phyloP scores from a whole-genome alignment of 2,888 invertebrate species.

The Nomada goodeniana region DNA sequence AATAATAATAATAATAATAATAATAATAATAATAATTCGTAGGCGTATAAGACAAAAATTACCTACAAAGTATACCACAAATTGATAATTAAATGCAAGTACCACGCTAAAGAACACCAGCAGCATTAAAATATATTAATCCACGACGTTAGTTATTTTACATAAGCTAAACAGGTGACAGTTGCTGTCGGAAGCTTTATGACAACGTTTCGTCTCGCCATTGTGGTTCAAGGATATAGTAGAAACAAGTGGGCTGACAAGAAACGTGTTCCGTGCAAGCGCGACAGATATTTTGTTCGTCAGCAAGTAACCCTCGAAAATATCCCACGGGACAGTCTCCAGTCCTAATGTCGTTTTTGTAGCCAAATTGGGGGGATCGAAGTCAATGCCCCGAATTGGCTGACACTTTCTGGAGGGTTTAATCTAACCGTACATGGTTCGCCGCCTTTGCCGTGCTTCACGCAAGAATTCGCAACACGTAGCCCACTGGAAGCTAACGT shows the following conservation, averaged over 20 bases:
- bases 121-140: too few species aligned
- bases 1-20: too few species aligned
- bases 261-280: neutral
- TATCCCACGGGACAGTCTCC: constrained; percentile 10
- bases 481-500: neutral
- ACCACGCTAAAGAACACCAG: too few species aligned
- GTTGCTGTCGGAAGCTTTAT: too few species aligned
- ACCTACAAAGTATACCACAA: too few species aligned
- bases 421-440: constrained; percentile 14
- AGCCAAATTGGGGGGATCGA: neutral
- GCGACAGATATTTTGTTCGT: neutral
- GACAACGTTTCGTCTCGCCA: neutral
- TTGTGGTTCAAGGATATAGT: neutral
- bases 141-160: too few species aligned
- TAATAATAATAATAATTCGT: too few species aligned
- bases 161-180: too few species aligned
- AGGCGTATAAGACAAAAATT: too few species aligned
- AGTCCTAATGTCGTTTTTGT: constrained; percentile 6
- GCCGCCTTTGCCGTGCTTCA: neutral
- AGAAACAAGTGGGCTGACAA: neutral
- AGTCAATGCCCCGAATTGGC: constrained; percentile 1
- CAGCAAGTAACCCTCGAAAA: neutral
- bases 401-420: constrained; percentile 6
- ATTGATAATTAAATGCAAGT: too few species aligned
- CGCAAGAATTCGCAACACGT: constrained; percentile 32